Percentiles rank a stretch among this genome's conserved stretches.
These are phyloP conservation scores for Andrena fulva DNA, from an alignment of 2,888 invertebrate genomes.

Conservation along the genomic window DNA sequence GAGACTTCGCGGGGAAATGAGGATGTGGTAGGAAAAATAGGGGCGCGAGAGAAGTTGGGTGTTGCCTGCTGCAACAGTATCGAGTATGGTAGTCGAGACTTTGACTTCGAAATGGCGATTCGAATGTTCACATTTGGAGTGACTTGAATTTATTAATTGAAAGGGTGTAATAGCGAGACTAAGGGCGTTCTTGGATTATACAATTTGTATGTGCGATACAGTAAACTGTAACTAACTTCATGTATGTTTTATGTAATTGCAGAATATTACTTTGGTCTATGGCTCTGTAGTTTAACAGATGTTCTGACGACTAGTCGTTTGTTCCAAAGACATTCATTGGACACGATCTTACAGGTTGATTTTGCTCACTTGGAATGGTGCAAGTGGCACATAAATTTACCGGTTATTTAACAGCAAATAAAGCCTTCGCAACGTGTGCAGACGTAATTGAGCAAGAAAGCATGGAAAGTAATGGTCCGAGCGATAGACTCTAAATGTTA, in stretches of 20 bases:
- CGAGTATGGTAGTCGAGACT: neutral
- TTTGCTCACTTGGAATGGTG: neutral
- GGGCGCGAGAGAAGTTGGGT: neutral
- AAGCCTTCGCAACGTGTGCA: slow-evolving; percentile 12
- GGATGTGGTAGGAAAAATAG: neutral
- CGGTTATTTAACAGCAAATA: slow-evolving; percentile 2
- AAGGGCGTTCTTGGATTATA: too few species aligned
- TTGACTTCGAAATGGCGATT: neutral
- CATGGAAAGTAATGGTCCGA: slow-evolving; percentile 41
- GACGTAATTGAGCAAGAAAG: slow-evolving; percentile 48
- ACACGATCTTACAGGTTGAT: neutral
- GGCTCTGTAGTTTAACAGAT: neutral
- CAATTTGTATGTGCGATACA: too few species aligned
- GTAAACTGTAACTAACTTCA: too few species aligned
- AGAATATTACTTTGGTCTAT: neutral
- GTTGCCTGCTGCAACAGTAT: too few species aligned
- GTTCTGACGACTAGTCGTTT: neutral
- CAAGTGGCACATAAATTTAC: slow-evolving; percentile 5
- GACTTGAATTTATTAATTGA: too few species aligned
- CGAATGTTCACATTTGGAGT: too few species aligned
- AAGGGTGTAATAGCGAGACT: too few species aligned
- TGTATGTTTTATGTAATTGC: too few species aligned
- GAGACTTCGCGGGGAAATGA: neutral
- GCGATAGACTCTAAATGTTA: slow-evolving; percentile 64
- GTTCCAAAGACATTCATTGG: neutral